phyloP scores from a whole-genome alignment of 2,113 vertebrate species.

The Oryzias celebensis region DNA sequence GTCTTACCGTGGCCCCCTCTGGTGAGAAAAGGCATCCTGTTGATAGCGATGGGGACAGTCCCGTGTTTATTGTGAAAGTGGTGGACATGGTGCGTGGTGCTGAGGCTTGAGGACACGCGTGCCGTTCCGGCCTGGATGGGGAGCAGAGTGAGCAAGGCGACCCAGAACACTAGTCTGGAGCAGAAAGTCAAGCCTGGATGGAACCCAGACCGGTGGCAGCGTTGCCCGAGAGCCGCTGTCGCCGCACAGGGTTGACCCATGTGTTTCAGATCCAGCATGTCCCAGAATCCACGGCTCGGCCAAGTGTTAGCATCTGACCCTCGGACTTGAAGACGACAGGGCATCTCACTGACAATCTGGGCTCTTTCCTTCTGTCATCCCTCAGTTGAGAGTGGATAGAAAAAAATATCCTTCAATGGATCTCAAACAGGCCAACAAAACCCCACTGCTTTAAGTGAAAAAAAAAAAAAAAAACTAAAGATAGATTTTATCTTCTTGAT shows the following conservation, averaged over 20 bases:
- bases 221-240: conserved; percentile 55
- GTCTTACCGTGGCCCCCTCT: conserved; percentile 91
- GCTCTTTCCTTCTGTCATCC: conserved; percentile 65
- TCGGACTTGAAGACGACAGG: conserved; percentile 62
- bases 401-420: conserved; percentile 41
- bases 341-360: conserved; percentile 72
- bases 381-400: conserved; percentile 21
- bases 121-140: conserved; percentile 81
- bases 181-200: conserved; percentile 73
- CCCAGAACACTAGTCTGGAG: conserved; percentile 73
- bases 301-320: conserved; percentile 54
- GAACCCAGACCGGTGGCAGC: conserved; percentile 53
- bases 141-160: conserved; percentile 71
- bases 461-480: not conserved
- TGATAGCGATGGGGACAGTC: conserved; percentile 92
- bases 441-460: conserved; percentile 20
- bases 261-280: conserved; percentile 65
- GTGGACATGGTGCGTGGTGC: conserved; percentile 94
- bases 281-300: conserved; percentile 52
- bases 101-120: conserved; percentile 92
- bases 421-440: conserved; percentile 26
- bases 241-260: conserved; percentile 55
- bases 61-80: conserved; percentile 95
- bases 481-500: too few relatives aligned
- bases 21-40: conserved; percentile 93